Percentiles rank a stretch among this genome's conserved stretches.
Evolutionary conservation across 2,113 vertebrate genomes (phyloP).

Genomic region (Urocolius indicus): DNA sequence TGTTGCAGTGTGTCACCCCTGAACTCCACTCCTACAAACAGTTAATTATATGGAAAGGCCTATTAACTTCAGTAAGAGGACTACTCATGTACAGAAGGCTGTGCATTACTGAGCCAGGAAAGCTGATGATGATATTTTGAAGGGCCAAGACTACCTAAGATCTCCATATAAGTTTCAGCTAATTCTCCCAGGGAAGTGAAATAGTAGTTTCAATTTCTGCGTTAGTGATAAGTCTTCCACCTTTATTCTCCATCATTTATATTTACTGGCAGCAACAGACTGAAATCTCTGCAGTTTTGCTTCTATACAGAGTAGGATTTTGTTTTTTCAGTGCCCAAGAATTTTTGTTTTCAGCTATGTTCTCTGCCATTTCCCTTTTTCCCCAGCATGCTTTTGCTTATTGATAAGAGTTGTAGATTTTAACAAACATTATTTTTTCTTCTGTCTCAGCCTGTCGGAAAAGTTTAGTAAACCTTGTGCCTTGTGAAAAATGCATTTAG

Average conservation of each 20-base stretch:
- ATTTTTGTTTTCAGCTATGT: not conserved
- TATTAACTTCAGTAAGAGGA: constrained; percentile 10
- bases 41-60: not conserved
- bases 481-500: not conserved
- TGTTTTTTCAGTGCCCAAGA: not conserved
- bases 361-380: not conserved
- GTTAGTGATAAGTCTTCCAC: not conserved
- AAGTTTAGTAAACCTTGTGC: not conserved
- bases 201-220: not conserved
- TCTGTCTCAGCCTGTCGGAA: not conserved
- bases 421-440: not conserved
- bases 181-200: not conserved
- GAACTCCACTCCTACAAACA: not conserved
- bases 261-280: not conserved
- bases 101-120: not conserved
- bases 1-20: not conserved
- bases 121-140: not conserved
- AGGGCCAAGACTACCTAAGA: not conserved
- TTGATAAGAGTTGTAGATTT: not conserved
- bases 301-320: not conserved
- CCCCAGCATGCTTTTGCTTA: not conserved
- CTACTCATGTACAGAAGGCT: not conserved
- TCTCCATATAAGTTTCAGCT: not conserved
- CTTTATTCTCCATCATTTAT: not conserved
- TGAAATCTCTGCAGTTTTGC: not conserved